These are phyloP conservation scores for Zenarchopterus dispar DNA, from an alignment of 2,797 vertebrate species.

Conservation along the genomic window DNA sequence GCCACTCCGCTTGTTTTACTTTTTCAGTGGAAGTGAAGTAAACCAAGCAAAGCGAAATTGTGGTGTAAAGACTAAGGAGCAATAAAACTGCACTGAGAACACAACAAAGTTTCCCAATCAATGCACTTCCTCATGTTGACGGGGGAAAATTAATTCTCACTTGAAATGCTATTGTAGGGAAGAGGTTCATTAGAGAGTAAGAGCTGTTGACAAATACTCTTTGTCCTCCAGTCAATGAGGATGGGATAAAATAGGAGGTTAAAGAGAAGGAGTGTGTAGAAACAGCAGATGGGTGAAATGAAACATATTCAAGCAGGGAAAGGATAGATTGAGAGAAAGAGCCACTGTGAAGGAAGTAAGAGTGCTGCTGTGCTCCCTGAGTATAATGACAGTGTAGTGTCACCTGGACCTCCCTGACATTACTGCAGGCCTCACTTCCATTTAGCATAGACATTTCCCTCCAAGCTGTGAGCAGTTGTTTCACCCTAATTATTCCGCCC, in stretches of 20 bases:
- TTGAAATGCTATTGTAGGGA: conserved; percentile 48
- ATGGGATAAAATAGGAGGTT: conserved; percentile 24
- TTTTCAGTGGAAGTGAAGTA: conserved; percentile 40
- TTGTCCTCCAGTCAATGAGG: conserved; percentile 62
- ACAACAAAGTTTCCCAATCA: conserved; percentile 71
- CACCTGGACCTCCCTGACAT: conserved; percentile 58
- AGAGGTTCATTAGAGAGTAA: conserved; percentile 47
- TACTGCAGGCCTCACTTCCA: conserved; percentile 48
- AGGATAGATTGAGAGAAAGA: conserved; percentile 4
- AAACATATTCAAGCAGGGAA: conserved; percentile 11
- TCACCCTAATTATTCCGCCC: conserved; percentile 60
- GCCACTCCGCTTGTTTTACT: conserved; percentile 6
- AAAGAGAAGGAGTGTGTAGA: conserved; percentile 11
- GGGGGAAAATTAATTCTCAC: conserved; percentile 59
- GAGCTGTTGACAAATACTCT: conserved; percentile 73
- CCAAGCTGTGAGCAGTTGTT: conserved; percentile 27
- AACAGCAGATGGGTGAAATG: conserved; percentile 5
- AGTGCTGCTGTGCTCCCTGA: conserved; percentile 40
- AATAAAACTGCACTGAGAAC: conserved; percentile 49
- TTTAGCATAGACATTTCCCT: conserved; percentile 53
- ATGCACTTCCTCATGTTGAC: conserved; percentile 60
- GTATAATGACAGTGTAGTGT: conserved; percentile 48
- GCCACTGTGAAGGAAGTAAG: conserved; percentile 30
- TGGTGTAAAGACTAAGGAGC: conserved; percentile 21
- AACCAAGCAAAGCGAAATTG: conserved; percentile 32